Conservation (phyloP, 1,140 invertebrate species). For the Augochlora pura region DNA sequence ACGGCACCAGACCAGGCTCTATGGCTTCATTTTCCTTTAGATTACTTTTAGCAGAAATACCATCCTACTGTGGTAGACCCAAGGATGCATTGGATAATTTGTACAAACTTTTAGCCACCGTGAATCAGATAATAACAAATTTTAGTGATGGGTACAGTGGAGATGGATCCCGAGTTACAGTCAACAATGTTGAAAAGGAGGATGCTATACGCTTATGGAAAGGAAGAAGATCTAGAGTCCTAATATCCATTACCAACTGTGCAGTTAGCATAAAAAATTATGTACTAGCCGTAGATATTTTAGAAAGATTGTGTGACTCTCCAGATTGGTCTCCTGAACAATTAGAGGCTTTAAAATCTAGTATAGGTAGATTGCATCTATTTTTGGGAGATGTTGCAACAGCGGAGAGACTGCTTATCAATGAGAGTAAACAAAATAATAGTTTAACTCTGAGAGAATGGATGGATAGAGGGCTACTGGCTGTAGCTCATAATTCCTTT, state of each 20-base stretch:
- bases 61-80: slow-evolving; percentile 87
- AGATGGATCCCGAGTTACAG: slow-evolving; percentile 83
- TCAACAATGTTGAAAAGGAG: slow-evolving; percentile 80
- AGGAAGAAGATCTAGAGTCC: slow-evolving; percentile 86
- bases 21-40: slow-evolving; percentile 95
- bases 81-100: slow-evolving; percentile 90
- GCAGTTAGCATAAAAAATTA: slow-evolving; percentile 87
- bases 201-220: slow-evolving; percentile 90
- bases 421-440: slow-evolving; percentile 63
- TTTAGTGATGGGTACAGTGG: slow-evolving; percentile 85
- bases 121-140: slow-evolving; percentile 84
- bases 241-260: slow-evolving; percentile 93
- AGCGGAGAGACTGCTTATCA: slow-evolving; percentile 86
- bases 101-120: slow-evolving; percentile 86
- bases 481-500: slow-evolving; percentile 92
- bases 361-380: slow-evolving; percentile 91
- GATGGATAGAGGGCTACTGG: slow-evolving; percentile 88
- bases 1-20: slow-evolving; percentile 90
- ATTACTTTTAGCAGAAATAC: slow-evolving; percentile 91
- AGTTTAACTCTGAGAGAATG: slow-evolving; percentile 84
- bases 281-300: slow-evolving; percentile 83
- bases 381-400: slow-evolving; percentile 91
- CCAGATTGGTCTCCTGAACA: slow-evolving; percentile 79
- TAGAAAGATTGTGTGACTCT: slow-evolving; percentile 81
- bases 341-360: slow-evolving; percentile 86